Percentiles rank a stretch among this genome's conserved stretches.
phyloP scores from a whole-genome alignment of 2,888 invertebrate genomes.

The Cryptus viduatorius region DNA sequence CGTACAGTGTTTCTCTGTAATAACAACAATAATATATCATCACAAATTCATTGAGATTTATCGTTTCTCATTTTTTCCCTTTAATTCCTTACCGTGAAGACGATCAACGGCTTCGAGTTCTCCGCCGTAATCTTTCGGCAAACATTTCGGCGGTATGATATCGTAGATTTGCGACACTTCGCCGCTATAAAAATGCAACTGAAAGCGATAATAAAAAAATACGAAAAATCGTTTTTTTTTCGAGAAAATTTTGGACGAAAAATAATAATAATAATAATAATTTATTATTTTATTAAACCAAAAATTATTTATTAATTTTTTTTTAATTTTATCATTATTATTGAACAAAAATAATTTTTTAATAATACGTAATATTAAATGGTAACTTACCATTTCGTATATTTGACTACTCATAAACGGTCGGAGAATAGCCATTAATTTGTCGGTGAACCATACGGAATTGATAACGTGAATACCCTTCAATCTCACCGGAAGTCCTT shows the following conservation, averaged over 20 bases:
- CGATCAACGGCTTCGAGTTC: conserved; percentile 82
- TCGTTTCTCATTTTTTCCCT: neutral
- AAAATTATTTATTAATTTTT: no score
- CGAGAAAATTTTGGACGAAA: no score
- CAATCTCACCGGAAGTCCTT: conserved; percentile 89
- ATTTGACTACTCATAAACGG: conserved; percentile 86
- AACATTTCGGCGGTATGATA: conserved; percentile 86
- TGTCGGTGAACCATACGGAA: conserved; percentile 85
- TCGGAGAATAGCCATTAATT: conserved; percentile 84
- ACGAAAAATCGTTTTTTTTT: neutral
- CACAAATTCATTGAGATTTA: neutral
- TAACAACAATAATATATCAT: conserved; percentile 5
- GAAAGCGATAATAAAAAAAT: conserved; percentile 68
- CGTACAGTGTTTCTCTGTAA: conserved; percentile 74
- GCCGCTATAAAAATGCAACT: conserved; percentile 88
- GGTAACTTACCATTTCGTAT: conserved; percentile 82
- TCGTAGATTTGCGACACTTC: conserved; percentile 86
- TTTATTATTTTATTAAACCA: no score
- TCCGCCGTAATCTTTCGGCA: conserved; percentile 89
- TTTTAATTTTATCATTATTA: no score
- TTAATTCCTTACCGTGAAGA: conserved; percentile 75
- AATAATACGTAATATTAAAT: no score
- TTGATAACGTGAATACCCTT: conserved; percentile 90
- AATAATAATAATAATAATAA: no score
- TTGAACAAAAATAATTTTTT: no score